Evolutionary conservation across 2,797 vertebrate species (phyloP), one percentile per base, ranked within the genome.

Genomic region (Coregonus suidteri): DNA sequence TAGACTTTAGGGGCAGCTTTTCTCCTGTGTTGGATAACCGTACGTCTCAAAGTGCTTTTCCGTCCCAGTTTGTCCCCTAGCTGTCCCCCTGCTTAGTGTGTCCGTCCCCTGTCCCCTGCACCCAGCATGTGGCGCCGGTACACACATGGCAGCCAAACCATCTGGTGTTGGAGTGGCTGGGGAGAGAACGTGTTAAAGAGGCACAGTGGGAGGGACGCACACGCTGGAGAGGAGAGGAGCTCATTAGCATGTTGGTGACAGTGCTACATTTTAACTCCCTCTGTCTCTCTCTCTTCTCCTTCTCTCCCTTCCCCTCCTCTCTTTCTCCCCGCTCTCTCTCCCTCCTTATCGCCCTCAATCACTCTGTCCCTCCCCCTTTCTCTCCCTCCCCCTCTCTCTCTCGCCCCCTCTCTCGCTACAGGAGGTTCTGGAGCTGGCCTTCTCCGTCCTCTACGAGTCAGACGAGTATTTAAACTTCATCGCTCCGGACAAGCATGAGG

Each of bases 381-480:
- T 64, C 52, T 37, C 67, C 62, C 71, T 67, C 34, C 59, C 72
- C 77, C 64, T 75, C 76, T 3, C 73, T 53, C 78, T 80, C 64
- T 87, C 77, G 15, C 64, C 41, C 65, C 34, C n/a, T 70, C 20
- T 53, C 74, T 85, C 73, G 78, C 91, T 85, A 31, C 87, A 99
- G 98, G 98, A 99, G 93, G 94, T 99, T 90, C 94, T 98, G 71
- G 98, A 99, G 91, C 94, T 99, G 85, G 98, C 98, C 84, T 99
- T 99, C 94, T 98, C 98, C 69, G 96, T 99, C 92, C 90, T 99
- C 86, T 99, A 98, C 47, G 98, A 99, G 91, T 99, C 98, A 0
- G 98, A 98, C 81, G 97, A 98, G 89, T 97, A 99, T 75, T 84
- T 99, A 93, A 98, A 99, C 94, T 99, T 99, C 90, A 98, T 99